Evolutionary conservation across 2,797 vertebrate species (phyloP), one percentile per base, ranked within the genome.

Genomic region (Pipistrellus nathusii): DNA sequence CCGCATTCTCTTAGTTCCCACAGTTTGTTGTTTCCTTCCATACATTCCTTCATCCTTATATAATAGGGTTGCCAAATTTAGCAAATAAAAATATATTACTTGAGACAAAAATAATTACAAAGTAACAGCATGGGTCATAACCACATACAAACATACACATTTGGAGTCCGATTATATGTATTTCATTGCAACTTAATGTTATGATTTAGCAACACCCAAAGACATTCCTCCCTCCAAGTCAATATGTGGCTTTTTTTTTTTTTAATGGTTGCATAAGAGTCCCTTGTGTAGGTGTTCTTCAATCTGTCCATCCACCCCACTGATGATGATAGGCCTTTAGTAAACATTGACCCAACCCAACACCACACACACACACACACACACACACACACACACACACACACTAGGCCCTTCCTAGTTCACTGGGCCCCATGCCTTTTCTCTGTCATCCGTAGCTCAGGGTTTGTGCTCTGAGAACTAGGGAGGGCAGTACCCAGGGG

Each of bases 41-140:
- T 21, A 51, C n/a, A 69, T 76, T 75, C 38, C 66, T 73, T 84
- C 11, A 25, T 15, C 25, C 27, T 71, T 78, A 64, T 17, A n/a
- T 68, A 85, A 48, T 9, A 32, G 9, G 62, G 15, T 53, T 77
- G 76, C 48, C 20, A 21, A 76, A 95, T 82, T 72, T 73, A 93
- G 23, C 55, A 85, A 94, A 71, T 35, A 73, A 64, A 95, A 91
- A 81, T 46, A 73, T n/a, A 75, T 87, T 73, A 13, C 75, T 81
- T 55, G 21, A n/a, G 57, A 82, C 48, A 87, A 51, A 84, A 94
- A 68, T 68, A 81, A 80, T 18, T 46, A 73, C 14, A 82, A 59
- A 68, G 69, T 64, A 85, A 87, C n/a, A 75, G 8, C 48, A 48
- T 23, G n/a, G 38, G n/a, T 68, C 41, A 27, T 35, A 90, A 89